Conservation (phyloP, 2,888 invertebrate species). For the Anorthoa munda region DNA sequence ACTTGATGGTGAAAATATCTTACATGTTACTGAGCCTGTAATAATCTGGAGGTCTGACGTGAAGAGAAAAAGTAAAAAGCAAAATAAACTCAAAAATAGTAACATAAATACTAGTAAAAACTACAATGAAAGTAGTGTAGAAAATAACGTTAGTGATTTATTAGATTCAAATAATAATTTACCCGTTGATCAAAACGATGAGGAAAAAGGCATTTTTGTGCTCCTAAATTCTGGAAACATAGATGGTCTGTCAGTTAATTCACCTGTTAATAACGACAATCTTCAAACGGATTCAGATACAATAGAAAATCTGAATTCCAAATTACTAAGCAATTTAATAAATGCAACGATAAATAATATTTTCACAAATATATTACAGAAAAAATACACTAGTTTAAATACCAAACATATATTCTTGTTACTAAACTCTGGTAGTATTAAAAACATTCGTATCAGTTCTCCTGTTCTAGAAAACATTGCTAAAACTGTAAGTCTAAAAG, state of each 20-base stretch:
- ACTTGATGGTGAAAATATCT: not conserved
- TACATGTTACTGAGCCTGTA: not conserved
- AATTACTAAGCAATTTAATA: conserved; percentile 7
- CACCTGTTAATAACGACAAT: not conserved
- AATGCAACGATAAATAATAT: conserved; percentile 6
- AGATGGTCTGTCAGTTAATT: conserved; percentile 2
- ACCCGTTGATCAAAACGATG: not conserved
- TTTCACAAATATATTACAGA: conserved; percentile 4
- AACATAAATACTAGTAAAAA: not conserved
- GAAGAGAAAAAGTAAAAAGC: not conserved
- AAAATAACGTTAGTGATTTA: not conserved
- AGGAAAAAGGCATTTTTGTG: not conserved
- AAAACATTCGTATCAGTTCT: conserved; percentile 9
- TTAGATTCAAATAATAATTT: not conserved
- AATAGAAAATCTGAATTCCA: not conserved
- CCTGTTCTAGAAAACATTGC: not conserved
- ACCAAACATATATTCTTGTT: conserved; percentile 9
- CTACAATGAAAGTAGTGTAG: not conserved
- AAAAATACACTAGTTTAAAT: not conserved
- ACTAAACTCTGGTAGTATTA: conserved; percentile 25
- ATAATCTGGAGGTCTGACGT: conserved; percentile 8
- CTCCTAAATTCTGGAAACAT: conserved; percentile 26
- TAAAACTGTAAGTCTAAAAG: not conserved
- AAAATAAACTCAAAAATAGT: not conserved
- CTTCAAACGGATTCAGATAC: not conserved